A percentile compares a stretch with the other conserved stretches of the same genome.
phyloP scores from a whole-genome alignment of 2,113 vertebrate genomes.

The Bufo bufo region DNA sequence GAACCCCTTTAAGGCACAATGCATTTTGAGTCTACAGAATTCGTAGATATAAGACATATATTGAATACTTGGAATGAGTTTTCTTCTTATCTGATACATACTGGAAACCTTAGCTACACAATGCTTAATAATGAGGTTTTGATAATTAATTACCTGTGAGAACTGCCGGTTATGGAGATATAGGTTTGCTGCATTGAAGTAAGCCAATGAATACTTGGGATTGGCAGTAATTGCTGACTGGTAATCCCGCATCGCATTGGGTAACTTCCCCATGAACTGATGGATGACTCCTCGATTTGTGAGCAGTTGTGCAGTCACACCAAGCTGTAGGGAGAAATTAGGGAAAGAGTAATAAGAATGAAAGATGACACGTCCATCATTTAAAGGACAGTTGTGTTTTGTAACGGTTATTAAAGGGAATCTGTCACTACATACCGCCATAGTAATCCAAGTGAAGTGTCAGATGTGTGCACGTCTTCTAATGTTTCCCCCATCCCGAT shows the following conservation, averaged over 20 bases:
- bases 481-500: no score
- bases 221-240: constrained; percentile 74
- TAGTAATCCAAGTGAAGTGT: no score
- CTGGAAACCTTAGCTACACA: not conserved
- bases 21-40: not conserved
- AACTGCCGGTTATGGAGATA: constrained; percentile 78
- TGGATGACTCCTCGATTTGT: constrained; percentile 79
- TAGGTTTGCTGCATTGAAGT: constrained; percentile 79
- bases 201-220: constrained; percentile 71
- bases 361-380: not conserved
- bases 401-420: not conserved
- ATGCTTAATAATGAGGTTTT: no score
- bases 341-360: not conserved
- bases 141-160: constrained; percentile 70
- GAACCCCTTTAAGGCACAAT: not conserved
- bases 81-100: not conserved
- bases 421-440: no score
- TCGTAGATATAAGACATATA: not conserved
- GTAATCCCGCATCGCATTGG: constrained; percentile 77
- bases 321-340: constrained; percentile 67
- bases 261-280: constrained; percentile 74
- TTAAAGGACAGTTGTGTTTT: not conserved
- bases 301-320: constrained; percentile 70
- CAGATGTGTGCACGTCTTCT: no score
- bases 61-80: not conserved